Base-by-base conservation (phyloP, 2,113 vertebrate species). In the Numenius arquata region DNA sequence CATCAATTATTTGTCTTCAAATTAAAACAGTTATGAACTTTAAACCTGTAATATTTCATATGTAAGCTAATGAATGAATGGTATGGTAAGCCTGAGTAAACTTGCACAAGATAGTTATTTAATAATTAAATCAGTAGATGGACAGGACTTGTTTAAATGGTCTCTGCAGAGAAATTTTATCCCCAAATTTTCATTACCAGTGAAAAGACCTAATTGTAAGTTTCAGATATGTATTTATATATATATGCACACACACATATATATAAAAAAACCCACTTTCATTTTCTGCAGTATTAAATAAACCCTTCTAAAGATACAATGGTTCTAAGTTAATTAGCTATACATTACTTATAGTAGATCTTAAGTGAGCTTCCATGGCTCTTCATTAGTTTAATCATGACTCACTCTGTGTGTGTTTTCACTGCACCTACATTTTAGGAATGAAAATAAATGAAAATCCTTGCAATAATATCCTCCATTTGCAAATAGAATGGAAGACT, bases 281-380 rank as follows among this genome's bases (percentile, higher is more conserved):
- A 50, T 81, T 90, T 95, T 85, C 62, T 93, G 27, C 30, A 48
- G 4, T 74, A 36, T 88, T 90, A 88, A 61, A 80, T 45, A 83
- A 86, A 26, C 14, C 56, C 26, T 83, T 63, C 58, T 83, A 58
- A 66, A 95, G 77, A 59, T 50, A 67, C 53, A 59, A 36, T 56
- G 27, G 34, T 85, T 93, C 38, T 58, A 53, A 89, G 36, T 79
- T 90, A 91, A 79, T 95, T 85, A 79, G 45, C 62, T 91, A 4
- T 79, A 20, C 14, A 16, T 89, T 92, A 68, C 65, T 84, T 96
- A 45, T 5, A 82, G 48, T 53, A 65, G 65, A 61, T 76, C 34
- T 85, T 95, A 89, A 92, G 67, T 77, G 75, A 93, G 41, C 82
- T 96, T 91, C 63, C 59, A 6, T 62, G 53, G 48, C 41, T 95